Evolutionary conservation across 2,113 vertebrate genomes (phyloP), one percentile per base, ranked within the genome.

Genomic region (Verasper variegatus): DNA sequence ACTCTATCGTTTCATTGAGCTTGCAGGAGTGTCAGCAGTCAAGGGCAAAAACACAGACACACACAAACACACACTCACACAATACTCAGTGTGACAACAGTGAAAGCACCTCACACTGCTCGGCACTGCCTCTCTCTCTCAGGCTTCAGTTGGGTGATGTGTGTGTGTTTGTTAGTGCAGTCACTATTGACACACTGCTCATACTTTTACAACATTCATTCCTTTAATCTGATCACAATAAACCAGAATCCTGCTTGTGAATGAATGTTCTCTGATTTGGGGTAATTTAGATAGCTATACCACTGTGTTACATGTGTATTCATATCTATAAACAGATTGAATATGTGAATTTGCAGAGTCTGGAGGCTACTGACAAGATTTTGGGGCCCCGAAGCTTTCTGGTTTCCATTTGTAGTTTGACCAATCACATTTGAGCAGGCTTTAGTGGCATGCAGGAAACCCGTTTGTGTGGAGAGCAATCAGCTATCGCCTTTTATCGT

Each of bases 41-140:
- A 80, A 81, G 83, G 75, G 74, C 67, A 84, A 76, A 76, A 80
- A 78, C 27, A 54, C 51, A 52, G 20, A 52, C 49, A 52, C 6
- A 52, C 20, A 52, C 51, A 54, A 14, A 54, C 51, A 54, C 51
- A 54, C 20, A 52, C 15, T 17, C 15, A 59, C 27, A 71, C 64
- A 76, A 68, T 63, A 31, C 64, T 31, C 64, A 24, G 73, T 51
- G 75, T 82, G 63, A 79, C 78, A 78, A 65, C 71, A 27, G 71
- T 79, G 73, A 77, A 69, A 62, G 55, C 75, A 68, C 61, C 51
- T 84, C 71, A 66, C 60, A 65, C 26, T 37, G 52, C 54, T 65
- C 2, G 52, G 67, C 58, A 21, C 14, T 23, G 49, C 56, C 65
- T 64, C 82, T 72, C 56, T 78, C 52, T 78, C 66, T 57, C 61